These are phyloP conservation scores for Dimorphilus gyrociliatus DNA, from an alignment of 2,888 invertebrate species.

Conservation along the genomic window DNA sequence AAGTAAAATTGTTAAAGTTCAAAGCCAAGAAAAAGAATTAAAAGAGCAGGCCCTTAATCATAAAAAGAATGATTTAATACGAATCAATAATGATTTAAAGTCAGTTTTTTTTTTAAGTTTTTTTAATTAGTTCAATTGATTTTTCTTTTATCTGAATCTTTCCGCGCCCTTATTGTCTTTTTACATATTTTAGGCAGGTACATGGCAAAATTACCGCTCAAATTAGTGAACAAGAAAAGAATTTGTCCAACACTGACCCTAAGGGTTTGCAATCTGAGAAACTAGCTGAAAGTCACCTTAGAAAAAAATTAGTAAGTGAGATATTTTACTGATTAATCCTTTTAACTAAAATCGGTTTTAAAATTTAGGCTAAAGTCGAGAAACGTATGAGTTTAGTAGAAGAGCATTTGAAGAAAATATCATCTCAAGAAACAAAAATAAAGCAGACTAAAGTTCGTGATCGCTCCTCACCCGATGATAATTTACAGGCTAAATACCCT, in stretches of 20 bases:
- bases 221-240: too few species aligned
- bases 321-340: not conserved
- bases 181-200: too few species aligned
- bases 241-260: conserved; percentile 17
- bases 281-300: conserved; percentile 23
- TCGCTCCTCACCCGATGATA: not conserved
- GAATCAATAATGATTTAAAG: too few species aligned
- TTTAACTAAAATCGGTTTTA: not conserved
- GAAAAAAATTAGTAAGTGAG: conserved; percentile 18
- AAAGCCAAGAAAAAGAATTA: too few species aligned
- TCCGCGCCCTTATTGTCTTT: too few species aligned
- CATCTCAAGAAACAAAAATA: conserved; percentile 6
- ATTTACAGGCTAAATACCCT: conserved; percentile 16
- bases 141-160: too few species aligned
- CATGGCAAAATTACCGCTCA: too few species aligned
- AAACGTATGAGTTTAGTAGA: conserved; percentile 14
- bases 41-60: too few species aligned
- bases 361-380: conserved; percentile 14
- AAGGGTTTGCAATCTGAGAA: conserved; percentile 19
- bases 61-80: too few species aligned
- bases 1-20: too few species aligned
- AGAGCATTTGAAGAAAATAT: conserved; percentile 10
- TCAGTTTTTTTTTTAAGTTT: too few species aligned
- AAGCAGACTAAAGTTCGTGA: conserved; percentile 5
- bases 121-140: too few species aligned